These are phyloP conservation scores for Muntiacus reevesi DNA, from an alignment of 2,113 vertebrate genomes.

Conservation along the genomic window DNA sequence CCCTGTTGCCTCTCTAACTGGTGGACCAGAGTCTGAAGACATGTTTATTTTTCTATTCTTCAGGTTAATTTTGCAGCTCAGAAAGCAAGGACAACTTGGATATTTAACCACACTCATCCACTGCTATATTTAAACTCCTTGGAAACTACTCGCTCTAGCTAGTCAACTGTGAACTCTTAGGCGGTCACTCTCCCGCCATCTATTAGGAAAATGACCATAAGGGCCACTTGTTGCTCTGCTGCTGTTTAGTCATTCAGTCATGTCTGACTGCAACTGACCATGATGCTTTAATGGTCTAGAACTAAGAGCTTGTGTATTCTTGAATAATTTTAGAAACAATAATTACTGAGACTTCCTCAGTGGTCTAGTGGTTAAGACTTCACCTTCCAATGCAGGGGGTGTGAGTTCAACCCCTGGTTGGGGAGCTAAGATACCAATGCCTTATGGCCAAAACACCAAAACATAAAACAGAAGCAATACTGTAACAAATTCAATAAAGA, in stretches of 20 bases:
- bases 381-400: background rate
- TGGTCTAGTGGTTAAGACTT: background rate
- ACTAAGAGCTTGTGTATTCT: background rate
- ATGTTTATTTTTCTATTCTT: background rate
- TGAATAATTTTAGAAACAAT: background rate
- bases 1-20: background rate
- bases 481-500: background rate
- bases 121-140: background rate
- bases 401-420: background rate
- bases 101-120: background rate
- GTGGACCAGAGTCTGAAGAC: background rate
- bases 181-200: background rate
- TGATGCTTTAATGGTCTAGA: background rate
- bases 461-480: background rate
- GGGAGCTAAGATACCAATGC: background rate
- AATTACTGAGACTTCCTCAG: background rate
- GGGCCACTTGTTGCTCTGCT: background rate
- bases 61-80: background rate
- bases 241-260: background rate
- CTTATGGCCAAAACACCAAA: background rate
- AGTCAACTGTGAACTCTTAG: background rate
- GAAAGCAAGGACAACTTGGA: conserved; percentile 7
- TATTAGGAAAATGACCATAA: background rate
- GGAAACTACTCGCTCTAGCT: background rate
- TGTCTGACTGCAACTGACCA: background rate